phyloP scores from a whole-genome alignment of 1,140 invertebrate genomes.

The Lepidurus apus region DNA sequence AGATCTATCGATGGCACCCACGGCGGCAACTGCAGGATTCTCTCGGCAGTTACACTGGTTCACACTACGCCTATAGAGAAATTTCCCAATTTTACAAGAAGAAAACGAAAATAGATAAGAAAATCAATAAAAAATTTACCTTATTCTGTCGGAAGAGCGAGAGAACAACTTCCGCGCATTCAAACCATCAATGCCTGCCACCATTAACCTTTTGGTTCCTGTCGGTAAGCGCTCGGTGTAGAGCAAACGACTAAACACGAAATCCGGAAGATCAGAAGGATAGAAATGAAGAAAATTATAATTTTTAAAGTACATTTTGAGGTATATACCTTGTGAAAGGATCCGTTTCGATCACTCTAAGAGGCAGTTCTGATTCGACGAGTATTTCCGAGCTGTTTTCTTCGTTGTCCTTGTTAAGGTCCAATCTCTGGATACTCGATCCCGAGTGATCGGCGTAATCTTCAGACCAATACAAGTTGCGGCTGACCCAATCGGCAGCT shows the following conservation, averaged over 20 bases:
- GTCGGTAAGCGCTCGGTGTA: background rate
- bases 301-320: background rate
- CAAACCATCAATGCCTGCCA: background rate
- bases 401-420: constrained; percentile 51
- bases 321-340: constrained; percentile 56
- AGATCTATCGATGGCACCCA: constrained; percentile 61
- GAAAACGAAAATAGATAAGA: background rate
- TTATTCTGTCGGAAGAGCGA: background rate
- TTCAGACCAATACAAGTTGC: constrained; percentile 74
- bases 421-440: constrained; percentile 53
- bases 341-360: constrained; percentile 55
- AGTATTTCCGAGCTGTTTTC: constrained; percentile 47
- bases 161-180: background rate
- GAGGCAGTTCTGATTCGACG: constrained; percentile 48
- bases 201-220: background rate
- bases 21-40: constrained; percentile 53
- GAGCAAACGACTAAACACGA: background rate
- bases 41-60: constrained; percentile 53
- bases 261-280: constrained; percentile 6
- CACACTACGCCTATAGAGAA: constrained; percentile 24
- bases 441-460: constrained; percentile 45
- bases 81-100: background rate
- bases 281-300: too few relatives aligned
- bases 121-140: background rate
- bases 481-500: constrained; percentile 76